Conservation (phyloP, 64 coral and sea anemone genomes). For the Montipora capricornis region DNA sequence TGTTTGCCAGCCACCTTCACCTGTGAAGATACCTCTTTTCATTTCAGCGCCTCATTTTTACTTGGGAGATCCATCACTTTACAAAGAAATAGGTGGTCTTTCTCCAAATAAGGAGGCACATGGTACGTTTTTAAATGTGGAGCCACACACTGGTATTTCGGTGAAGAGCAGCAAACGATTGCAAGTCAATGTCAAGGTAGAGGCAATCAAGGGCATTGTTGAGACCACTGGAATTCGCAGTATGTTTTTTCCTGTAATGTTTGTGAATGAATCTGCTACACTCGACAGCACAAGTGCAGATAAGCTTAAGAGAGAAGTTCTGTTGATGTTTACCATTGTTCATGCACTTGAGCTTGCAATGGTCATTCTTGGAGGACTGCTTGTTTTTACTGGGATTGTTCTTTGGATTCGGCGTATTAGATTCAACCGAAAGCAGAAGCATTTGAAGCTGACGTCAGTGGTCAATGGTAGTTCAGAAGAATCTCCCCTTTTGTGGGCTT, state of each 20-base stretch:
- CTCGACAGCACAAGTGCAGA: slow-evolving; percentile 73
- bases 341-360: slow-evolving; percentile 81
- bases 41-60: slow-evolving; percentile 96
- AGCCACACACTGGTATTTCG: slow-evolving; percentile 84
- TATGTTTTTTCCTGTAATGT: slow-evolving; percentile 87
- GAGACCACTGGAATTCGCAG: slow-evolving; percentile 60
- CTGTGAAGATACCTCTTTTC: slow-evolving; percentile 82
- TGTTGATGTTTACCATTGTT: slow-evolving; percentile 72
- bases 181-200: slow-evolving; percentile 86
- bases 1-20: slow-evolving; percentile 84
- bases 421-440: slow-evolving; percentile 60
- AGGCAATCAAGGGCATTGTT: slow-evolving; percentile 62
- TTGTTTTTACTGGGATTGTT: slow-evolving; percentile 69
- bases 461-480: slow-evolving; percentile 32
- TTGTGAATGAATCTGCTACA: slow-evolving; percentile 78
- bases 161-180: slow-evolving; percentile 80
- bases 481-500: slow-evolving; percentile 35
- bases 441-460: slow-evolving; percentile 13
- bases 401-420: slow-evolving; percentile 44
- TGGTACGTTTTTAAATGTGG: slow-evolving; percentile 86
- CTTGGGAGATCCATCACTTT: slow-evolving; percentile 65
- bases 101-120: slow-evolving; percentile 79
- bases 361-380: slow-evolving; percentile 75
- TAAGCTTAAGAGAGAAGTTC: slow-evolving; percentile 78
- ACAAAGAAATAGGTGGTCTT: slow-evolving; percentile 70